Conservation (phyloP, 2,113 vertebrate species). For the Pithys albifrons region DNA sequence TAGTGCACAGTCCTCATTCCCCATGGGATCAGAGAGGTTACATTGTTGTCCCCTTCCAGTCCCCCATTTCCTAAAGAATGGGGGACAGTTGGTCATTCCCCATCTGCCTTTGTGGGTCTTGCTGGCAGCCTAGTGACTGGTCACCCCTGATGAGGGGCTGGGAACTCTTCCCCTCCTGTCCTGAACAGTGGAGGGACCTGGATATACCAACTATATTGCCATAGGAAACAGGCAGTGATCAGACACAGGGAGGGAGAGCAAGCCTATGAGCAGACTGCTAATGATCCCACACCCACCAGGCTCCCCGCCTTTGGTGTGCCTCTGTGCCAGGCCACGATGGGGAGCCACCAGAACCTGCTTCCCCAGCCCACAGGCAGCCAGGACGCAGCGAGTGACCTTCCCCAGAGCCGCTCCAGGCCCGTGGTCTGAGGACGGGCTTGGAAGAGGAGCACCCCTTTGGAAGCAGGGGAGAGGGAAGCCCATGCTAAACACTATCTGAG, state of each 20-base stretch:
- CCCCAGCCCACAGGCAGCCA: background rate
- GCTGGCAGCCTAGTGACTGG: background rate
- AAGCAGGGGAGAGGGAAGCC: background rate
- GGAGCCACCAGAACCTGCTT: slow-evolving; percentile 37
- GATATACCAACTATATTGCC: slow-evolving; percentile 38
- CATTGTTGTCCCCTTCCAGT: background rate
- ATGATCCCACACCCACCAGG: slow-evolving; percentile 56
- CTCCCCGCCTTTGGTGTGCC: slow-evolving; percentile 35
- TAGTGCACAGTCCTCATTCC: fast-evolving
- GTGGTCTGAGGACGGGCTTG: background rate
- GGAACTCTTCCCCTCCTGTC: background rate
- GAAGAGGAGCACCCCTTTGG: background rate
- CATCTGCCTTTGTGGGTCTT: background rate
- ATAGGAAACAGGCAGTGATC: slow-evolving; percentile 38
- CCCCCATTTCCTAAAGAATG: background rate
- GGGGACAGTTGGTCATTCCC: background rate
- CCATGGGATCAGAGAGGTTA: background rate
- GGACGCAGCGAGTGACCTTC: background rate
- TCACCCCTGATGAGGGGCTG: background rate
- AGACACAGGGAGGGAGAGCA: slow-evolving; percentile 25
- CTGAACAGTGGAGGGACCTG: background rate
- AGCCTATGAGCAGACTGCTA: slow-evolving; percentile 69
- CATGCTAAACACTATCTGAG: background rate
- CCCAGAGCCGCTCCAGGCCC: fast-evolving
- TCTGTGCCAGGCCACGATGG: slow-evolving; percentile 31